A percentile compares a stretch with the other conserved stretches of the same genome.
These are phyloP conservation scores for Meteorus cinctellus DNA, from an alignment of 2,888 invertebrate species.

Conservation along the genomic window DNA sequence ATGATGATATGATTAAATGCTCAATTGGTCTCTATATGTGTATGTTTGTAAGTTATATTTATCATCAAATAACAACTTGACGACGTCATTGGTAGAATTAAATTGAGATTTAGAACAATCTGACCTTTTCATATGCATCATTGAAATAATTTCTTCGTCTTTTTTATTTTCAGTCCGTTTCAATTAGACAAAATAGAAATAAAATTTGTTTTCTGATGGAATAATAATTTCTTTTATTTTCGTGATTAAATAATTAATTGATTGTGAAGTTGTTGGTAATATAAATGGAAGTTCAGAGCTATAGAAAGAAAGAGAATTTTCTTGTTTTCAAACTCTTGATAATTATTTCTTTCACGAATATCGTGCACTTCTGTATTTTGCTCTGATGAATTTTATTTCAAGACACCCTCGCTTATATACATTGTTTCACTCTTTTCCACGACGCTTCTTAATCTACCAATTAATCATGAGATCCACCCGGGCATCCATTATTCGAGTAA, in stretches of 20 bases:
- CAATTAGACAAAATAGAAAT: too few relatives aligned
- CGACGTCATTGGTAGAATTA: slow-evolving; percentile 9
- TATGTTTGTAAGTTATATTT: not conserved
- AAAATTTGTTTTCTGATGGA: too few relatives aligned
- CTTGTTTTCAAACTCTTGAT: not conserved
- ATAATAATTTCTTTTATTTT: too few relatives aligned
- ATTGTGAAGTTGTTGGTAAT: not conserved
- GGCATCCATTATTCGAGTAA: slow-evolving; percentile 55
- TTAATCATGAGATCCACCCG: slow-evolving; percentile 29
- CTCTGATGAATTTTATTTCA: not conserved
- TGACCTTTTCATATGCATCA: not conserved
- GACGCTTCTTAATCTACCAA: slow-evolving; percentile 41
- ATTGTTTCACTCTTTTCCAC: not conserved
- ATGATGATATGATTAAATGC: not conserved
- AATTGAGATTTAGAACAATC: slow-evolving; percentile 20
- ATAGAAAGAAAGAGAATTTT: not conserved
- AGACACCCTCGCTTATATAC: not conserved
- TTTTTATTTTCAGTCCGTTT: not conserved
- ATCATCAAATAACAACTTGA: not conserved
- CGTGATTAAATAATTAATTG: too few relatives aligned
- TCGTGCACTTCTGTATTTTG: not conserved
- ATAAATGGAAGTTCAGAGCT: not conserved
- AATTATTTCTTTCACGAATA: slow-evolving; percentile 46
- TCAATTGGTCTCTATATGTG: slow-evolving; percentile 21
- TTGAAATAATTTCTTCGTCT: slow-evolving; percentile 5